A percentile compares a stretch with the other conserved stretches of the same genome.
Conservation (phyloP, 1,140 invertebrate genomes). For the Psix sp. region DNA sequence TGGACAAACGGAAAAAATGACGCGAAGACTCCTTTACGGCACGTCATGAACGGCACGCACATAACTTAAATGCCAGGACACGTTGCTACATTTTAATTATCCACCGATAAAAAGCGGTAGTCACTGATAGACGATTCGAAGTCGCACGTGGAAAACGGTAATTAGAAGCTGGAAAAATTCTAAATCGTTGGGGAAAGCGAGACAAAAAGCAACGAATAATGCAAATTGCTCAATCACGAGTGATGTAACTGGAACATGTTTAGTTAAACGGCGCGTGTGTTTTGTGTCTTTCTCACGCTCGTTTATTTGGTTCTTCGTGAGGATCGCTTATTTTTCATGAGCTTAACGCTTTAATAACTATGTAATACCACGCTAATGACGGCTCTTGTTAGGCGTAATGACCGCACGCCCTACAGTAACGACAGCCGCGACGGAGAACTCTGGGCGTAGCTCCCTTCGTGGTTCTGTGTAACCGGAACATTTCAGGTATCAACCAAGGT, state of each 20-base stretch:
- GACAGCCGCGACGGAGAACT: constrained; percentile 48
- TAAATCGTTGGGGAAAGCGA: constrained; percentile 3
- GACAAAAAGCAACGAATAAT: constrained; percentile 13
- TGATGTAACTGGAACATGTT: constrained; percentile 36
- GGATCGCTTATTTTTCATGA: constrained; percentile 57
- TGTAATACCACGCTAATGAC: constrained; percentile 65
- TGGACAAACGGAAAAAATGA: constrained; percentile 22
- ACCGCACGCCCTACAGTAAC: constrained; percentile 55
- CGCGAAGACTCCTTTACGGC: not conserved
- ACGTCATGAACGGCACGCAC: constrained; percentile 24
- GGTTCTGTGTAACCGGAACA: constrained; percentile 26
- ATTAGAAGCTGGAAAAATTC: constrained; percentile 14
- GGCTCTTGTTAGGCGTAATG: constrained; percentile 63
- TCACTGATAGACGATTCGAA: not conserved
- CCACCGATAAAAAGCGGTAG: not conserved
- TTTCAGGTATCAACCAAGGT: constrained; percentile 48
- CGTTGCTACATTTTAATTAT: constrained; percentile 18
- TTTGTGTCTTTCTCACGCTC: constrained; percentile 46
- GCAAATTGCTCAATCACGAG: constrained; percentile 22
- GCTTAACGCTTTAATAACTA: constrained; percentile 61
- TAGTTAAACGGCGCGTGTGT: constrained; percentile 24
- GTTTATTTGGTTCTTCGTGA: constrained; percentile 51
- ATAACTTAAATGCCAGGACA: constrained; percentile 2
- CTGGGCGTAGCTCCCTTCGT: constrained; percentile 49
- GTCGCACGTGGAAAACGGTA: constrained; percentile 1